Conservation (phyloP, 2,113 vertebrate species). For the Gallinago jamesoni region DNA sequence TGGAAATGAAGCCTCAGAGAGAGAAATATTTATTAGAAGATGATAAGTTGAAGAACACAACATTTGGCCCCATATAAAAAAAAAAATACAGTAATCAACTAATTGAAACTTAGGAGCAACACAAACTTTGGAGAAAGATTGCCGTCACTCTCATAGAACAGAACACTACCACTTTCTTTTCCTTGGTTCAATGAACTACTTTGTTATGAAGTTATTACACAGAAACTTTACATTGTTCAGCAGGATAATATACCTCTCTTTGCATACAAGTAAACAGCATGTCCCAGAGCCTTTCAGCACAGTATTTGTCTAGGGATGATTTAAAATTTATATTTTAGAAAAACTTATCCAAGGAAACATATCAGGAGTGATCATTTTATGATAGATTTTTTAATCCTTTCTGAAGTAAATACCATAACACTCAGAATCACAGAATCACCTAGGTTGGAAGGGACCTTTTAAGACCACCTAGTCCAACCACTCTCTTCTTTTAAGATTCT, state of each 20-base stretch:
- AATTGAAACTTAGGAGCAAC: not conserved
- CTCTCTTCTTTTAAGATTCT: not conserved
- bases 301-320: not conserved
- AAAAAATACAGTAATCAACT: not conserved
- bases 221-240: not conserved
- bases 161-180: not conserved
- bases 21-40: not conserved
- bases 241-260: not conserved
- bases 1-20: not conserved
- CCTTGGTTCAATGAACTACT: not conserved
- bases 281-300: not conserved
- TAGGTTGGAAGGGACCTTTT: too few species aligned
- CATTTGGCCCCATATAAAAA: not conserved
- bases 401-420: not conserved
- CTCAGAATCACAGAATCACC: not conserved
- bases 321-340: not conserved
- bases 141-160: not conserved
- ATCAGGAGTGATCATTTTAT: not conserved
- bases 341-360: not conserved
- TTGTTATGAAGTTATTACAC: not conserved
- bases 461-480: too few species aligned
- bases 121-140: not conserved
- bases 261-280: not conserved
- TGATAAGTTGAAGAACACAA: not conserved
- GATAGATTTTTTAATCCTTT: not conserved